Evolutionary conservation across 2,888 invertebrate genomes (phyloP).

Genomic region (Aplocera efformata): DNA sequence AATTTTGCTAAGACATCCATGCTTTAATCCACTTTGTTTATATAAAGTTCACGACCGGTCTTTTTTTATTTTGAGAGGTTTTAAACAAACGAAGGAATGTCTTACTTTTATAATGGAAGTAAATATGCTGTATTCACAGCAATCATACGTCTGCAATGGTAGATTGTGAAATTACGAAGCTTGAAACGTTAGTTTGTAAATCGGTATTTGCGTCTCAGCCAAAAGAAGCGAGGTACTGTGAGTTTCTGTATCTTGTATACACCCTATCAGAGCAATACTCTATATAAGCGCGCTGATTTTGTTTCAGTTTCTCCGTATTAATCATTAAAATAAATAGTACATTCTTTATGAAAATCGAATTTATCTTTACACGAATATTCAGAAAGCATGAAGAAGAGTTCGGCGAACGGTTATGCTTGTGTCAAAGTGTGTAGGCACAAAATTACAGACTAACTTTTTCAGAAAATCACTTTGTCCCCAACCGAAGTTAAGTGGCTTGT

Average conservation of each 20-base stretch:
- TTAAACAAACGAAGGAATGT: conserved; percentile 5
- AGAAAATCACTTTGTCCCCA: conserved; percentile 56
- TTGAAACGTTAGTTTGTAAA: no score
- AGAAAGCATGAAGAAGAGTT: no score
- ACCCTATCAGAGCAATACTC: no score
- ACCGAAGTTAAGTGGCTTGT: conserved; percentile 66
- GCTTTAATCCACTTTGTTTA: conserved; percentile 35
- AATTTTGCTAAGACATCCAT: conserved; percentile 34
- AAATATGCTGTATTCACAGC: not conserved
- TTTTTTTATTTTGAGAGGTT: conserved; percentile 21
- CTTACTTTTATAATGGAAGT: conserved; percentile 1
- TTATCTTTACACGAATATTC: no score
- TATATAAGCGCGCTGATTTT: no score
- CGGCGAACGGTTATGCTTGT: not conserved
- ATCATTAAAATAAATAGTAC: no score
- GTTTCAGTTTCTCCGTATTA: no score
- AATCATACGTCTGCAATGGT: not conserved
- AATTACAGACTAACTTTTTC: conserved; percentile 38
- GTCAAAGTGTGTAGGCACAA: conserved; percentile 4
- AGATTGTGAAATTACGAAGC: no score
- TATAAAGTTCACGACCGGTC: conserved; percentile 31
- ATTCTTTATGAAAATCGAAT: no score
- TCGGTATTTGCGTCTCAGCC: no score
- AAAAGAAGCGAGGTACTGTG: no score
- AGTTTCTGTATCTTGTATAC: no score